Conservation (phyloP, 2,113 vertebrate genomes). For the Australoheros scitulus region DNA sequence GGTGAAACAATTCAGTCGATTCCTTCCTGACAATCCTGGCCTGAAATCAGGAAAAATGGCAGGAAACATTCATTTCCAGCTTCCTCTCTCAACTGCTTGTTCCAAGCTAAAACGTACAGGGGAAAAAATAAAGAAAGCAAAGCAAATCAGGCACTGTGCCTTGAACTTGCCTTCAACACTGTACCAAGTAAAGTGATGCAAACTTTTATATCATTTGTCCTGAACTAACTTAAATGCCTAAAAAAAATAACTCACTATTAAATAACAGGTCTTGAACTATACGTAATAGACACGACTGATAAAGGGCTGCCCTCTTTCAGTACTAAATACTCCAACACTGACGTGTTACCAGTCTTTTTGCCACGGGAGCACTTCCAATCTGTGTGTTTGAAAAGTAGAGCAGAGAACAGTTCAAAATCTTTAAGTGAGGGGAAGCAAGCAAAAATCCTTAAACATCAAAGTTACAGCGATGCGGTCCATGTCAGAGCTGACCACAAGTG, state of each 20-base stretch:
- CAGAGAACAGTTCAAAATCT: conserved; percentile 16
- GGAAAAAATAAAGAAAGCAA: conserved; percentile 6
- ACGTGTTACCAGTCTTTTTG: conserved; percentile 38
- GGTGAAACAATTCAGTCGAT: neutral
- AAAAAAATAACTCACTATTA: neutral
- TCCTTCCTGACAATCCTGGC: neutral
- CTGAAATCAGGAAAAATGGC: conserved; percentile 9
- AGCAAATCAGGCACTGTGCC: neutral
- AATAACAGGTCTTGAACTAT: neutral
- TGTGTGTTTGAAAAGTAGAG: conserved; percentile 11
- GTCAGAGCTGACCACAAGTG: conserved; percentile 41
- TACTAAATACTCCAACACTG: neutral
- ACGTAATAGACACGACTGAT: neutral
- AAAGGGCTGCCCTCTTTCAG: neutral
- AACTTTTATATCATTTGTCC: neutral
- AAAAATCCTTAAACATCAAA: conserved; percentile 39
- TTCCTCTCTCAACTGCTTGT: conserved; percentile 6
- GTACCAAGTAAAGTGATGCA: neutral
- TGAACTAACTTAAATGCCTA: neutral
- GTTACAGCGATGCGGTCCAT: conserved; percentile 35
- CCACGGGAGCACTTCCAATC: neutral
- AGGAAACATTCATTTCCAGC: conserved; percentile 36
- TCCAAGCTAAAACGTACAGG: neutral
- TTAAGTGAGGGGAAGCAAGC: neutral
- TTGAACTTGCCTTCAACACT: accelerated